A percentile compares a stretch with the other conserved stretches of the same genome.
phyloP scores from a whole-genome alignment of 2,113 vertebrate genomes.

The Oreotrochilus melanogaster region DNA sequence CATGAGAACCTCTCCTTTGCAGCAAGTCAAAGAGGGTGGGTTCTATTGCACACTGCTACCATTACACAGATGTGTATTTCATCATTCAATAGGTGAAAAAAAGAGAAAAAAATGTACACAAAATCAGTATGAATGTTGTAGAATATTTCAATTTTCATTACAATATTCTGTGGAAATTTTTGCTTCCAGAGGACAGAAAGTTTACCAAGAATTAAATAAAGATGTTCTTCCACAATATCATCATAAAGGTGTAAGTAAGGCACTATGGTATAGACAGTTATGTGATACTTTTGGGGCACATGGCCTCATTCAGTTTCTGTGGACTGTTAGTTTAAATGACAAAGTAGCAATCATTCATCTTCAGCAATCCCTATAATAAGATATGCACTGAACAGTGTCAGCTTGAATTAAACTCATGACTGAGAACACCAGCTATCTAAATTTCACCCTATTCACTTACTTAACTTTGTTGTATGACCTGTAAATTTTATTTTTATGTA shows the following conservation, averaged over 20 bases:
- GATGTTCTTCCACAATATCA: not conserved
- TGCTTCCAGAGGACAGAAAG: not conserved
- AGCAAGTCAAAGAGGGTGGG: not conserved
- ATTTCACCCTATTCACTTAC: not conserved
- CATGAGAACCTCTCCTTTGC: not conserved
- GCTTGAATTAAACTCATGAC: not conserved
- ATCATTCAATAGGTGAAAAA: not conserved
- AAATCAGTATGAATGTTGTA: not conserved
- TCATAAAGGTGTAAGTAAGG: not conserved
- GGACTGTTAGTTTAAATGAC: not conserved
- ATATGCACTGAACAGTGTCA: not conserved
- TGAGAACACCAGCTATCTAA: not conserved
- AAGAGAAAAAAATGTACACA: not conserved
- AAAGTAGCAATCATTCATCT: not conserved
- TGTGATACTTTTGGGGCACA: not conserved
- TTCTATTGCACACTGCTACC: not conserved
- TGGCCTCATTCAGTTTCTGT: not conserved
- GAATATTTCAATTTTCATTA: not conserved
- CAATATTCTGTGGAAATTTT: not conserved
- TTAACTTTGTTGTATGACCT: not conserved
- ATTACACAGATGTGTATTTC: not conserved
- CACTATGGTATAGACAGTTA: not conserved
- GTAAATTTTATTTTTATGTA: not conserved
- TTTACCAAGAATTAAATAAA: not conserved
- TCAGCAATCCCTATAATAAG: not conserved